Evolutionary conservation across 2,797 vertebrate genomes (phyloP).

Genomic region (Denticeps clupeoides): DNA sequence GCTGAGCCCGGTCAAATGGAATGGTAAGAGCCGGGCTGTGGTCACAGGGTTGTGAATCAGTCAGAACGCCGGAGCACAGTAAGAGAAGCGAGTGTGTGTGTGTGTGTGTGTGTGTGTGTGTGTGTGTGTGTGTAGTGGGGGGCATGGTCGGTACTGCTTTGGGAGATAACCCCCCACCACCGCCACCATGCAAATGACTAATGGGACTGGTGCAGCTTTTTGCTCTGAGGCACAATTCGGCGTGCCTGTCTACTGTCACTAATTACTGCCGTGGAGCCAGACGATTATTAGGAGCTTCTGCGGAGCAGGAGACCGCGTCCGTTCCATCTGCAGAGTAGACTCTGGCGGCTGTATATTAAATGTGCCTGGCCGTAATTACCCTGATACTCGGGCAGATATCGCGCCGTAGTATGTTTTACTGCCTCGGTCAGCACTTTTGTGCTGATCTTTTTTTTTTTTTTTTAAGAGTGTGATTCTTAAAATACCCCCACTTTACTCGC

Average conservation of each 20-base stretch:
- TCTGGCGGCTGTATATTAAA: conserved; percentile 1
- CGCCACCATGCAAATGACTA: conserved; percentile 1
- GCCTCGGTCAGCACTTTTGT: not conserved
- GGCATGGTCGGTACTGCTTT: too few species aligned
- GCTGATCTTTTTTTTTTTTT: not conserved
- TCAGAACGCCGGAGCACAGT: too few species aligned
- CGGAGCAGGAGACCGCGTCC: not conserved
- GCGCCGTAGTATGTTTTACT: not conserved
- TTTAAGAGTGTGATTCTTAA: not conserved
- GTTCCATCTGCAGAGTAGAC: not conserved
- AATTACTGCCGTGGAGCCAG: not conserved
- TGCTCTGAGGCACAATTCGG: conserved; percentile 1
- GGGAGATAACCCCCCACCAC: not conserved
- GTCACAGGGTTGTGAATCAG: too few species aligned
- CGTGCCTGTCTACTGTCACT: conserved; percentile 4
- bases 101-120: not conserved
- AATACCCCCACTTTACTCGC: too few species aligned
- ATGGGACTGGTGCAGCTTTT: conserved; percentile 1
- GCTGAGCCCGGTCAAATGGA: too few species aligned
- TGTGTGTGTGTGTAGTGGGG: not conserved
- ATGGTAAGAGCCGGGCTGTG: too few species aligned
- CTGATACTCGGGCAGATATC: conserved; percentile 5
- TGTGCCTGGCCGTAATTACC: not conserved
- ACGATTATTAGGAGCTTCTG: not conserved
- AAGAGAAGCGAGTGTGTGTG: conserved; percentile 5